Base-by-base conservation (phyloP, 1,140 invertebrate genomes). In the Araneus ventricosus region DNA sequence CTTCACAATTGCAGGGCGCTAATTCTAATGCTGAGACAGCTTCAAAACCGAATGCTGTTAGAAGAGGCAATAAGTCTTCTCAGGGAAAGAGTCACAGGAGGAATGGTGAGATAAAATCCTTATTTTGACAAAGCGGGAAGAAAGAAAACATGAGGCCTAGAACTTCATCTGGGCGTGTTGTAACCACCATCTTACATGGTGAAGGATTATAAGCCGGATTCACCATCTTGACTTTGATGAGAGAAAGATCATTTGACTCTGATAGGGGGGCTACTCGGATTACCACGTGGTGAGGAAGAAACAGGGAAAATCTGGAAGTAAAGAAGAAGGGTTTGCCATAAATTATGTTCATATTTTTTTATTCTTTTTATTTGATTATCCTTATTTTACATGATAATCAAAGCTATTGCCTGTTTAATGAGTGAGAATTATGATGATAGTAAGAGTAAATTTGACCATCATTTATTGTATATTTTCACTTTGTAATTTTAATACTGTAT, bases 251-350 rank as follows among this genome's bases (percentile, higher is more conserved):
- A 95, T 96, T 79, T 95, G 96, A 97, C 94, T 96, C 96, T 8
- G 97, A 97, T 94, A n/a, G n/a, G 96, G 96, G 59, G 96, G 97
- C n/a, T 97, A 97, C 94, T 97, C 96, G 4, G 97, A 97, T 94
- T 97, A 95, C 93, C 96, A 96, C 92, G 95, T 95, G 24, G 96
- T 92, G 95, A 95, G 88, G 96, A 96, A 91, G 95, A 96, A 91
- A 95, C 95, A 34, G 95, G n/a, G 94, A 39, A 95, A 95, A 27
- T 94, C 95, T 61, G 94, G 94, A 45, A 94, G 94, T 90, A 90
- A 89, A 87, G n/a, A 67, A 52, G 80, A 59, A 67, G 57, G 30
- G 41, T 63, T n/a, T 89, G 14, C 67, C 93, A 14, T 84, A 85
- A 88, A 93, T 93, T 94, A 91, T 59, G 4, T 20, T 63, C 45